Base-by-base conservation (phyloP, 2,113 vertebrate species). In the Myotis davidii region DNA sequence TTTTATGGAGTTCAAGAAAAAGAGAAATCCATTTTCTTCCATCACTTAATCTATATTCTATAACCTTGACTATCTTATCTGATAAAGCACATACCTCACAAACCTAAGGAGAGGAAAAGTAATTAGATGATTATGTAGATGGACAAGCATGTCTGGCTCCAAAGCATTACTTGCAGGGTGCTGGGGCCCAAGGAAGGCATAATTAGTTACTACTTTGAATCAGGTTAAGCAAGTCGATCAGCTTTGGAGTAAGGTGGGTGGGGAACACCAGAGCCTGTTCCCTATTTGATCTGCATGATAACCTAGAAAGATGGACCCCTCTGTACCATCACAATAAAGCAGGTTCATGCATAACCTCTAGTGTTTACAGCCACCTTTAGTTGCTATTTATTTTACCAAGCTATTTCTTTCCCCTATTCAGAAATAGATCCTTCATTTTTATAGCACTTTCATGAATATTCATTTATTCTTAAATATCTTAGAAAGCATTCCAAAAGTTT, bases 341-440 rank as follows among this genome's bases (percentile, higher is more conserved):
- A 82, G 54, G 45, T 16, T 37, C 25, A 56, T 2, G 59, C 32
- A 21, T 39, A 93, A 20, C 6, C 29, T n/a, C 34, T 92, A 27
- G 6, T 69, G 95, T 78, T 56, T 64, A 95, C 2, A 85, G 45
- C 32, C 32, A 61, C 54, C n/a, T 95, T 85, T 64, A 54, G 34
- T 61, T 52, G 54, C 52, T 85, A 21, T 65, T 94, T 84, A 52
- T 74, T 90, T 90, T 56, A 39, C 79, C 25, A 89, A 78, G 17
- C 52, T 83, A 50, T 56, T 93, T 65, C 52, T 94, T 59, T 59
- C 39, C 77, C 39, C 34, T 54, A 73, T 45, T 85, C 92, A 95
- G 79, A 88, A 78, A 88, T 10, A 70, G 50, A 94, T n/a, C 21
- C 45, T 88, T 93, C n/a, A 92, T 84, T 92, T 92, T 90, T 88